These are phyloP conservation scores for Periphyllus acericola DNA, from an alignment of 2,888 invertebrate species.

Conservation along the genomic window DNA sequence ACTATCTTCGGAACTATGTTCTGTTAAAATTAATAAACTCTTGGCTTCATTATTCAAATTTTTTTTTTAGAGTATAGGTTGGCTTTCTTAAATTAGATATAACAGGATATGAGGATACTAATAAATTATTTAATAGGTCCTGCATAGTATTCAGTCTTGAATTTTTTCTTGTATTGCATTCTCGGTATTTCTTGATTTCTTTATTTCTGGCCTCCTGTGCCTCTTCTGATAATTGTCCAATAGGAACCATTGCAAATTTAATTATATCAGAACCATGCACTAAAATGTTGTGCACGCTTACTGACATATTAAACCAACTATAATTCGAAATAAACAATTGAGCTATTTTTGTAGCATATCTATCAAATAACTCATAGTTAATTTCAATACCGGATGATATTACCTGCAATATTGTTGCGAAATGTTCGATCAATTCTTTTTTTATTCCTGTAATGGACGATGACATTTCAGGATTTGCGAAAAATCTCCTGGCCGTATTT, in stretches of 20 bases:
- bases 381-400: constrained; percentile 7
- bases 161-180: constrained; percentile 4
- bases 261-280: constrained; percentile 13
- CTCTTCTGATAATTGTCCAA: constrained; percentile 1
- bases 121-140: constrained; percentile 11
- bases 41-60: background rate
- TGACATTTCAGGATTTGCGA: constrained; percentile 19
- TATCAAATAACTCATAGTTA: background rate
- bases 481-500: constrained; percentile 62
- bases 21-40: background rate
- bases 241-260: constrained; percentile 2
- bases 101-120: constrained; percentile 11
- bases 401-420: background rate
- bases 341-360: background rate
- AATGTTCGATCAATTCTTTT: background rate
- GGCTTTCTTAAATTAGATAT: background rate
- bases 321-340: background rate
- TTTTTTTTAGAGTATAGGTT: background rate
- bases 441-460: constrained; percentile 2
- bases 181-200: background rate
- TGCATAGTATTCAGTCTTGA: background rate
- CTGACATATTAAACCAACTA: constrained; percentile 4
- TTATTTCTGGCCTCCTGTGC: constrained; percentile 17
- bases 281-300: background rate
- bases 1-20: background rate